A percentile compares a stretch with the other conserved stretches of the same genome.
phyloP scores from a whole-genome alignment of 1,140 invertebrate species.

The Zaprionus camerounensis region DNA sequence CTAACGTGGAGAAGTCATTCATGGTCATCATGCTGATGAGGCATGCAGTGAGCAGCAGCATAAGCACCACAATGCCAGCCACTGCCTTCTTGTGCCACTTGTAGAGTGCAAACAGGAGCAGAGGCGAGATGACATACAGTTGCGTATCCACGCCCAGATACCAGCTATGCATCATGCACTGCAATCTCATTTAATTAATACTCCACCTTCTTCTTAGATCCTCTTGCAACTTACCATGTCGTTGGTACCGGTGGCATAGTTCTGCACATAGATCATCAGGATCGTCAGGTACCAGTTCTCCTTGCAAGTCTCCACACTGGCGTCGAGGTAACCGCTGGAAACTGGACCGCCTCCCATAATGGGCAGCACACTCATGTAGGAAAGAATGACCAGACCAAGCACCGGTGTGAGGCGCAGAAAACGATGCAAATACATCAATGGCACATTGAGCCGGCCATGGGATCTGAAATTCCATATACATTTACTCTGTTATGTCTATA shows the following conservation, averaged over 20 bases:
- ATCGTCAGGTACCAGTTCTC: conserved; percentile 50
- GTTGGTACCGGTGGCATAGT: conserved; percentile 31
- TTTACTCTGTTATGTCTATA: no score
- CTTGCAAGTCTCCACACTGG: conserved; percentile 44
- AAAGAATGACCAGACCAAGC: conserved; percentile 46
- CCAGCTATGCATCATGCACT: conserved; percentile 88
- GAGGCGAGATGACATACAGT: conserved; percentile 90
- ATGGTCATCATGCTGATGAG: conserved; percentile 57
- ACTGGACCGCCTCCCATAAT: conserved; percentile 43
- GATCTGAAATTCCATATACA: conserved; percentile 16
- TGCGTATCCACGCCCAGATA: conserved; percentile 94
- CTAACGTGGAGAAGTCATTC: conserved; percentile 37
- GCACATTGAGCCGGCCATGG: conserved; percentile 57
- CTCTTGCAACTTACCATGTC: conserved; percentile 30
- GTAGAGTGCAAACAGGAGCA: conserved; percentile 89
- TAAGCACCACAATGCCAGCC: conserved; percentile 44
- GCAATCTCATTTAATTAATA: no score
- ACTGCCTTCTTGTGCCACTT: conserved; percentile 84
- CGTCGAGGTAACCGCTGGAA: neutral
- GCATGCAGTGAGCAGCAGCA: conserved; percentile 52
- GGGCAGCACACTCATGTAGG: conserved; percentile 36
- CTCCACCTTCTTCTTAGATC: no score
- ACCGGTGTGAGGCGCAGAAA: conserved; percentile 62
- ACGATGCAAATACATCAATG: conserved; percentile 69
- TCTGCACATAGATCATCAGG: conserved; percentile 65